phyloP scores from a whole-genome alignment of 1,140 invertebrate genomes.

The Lasaia peninsularis region DNA sequence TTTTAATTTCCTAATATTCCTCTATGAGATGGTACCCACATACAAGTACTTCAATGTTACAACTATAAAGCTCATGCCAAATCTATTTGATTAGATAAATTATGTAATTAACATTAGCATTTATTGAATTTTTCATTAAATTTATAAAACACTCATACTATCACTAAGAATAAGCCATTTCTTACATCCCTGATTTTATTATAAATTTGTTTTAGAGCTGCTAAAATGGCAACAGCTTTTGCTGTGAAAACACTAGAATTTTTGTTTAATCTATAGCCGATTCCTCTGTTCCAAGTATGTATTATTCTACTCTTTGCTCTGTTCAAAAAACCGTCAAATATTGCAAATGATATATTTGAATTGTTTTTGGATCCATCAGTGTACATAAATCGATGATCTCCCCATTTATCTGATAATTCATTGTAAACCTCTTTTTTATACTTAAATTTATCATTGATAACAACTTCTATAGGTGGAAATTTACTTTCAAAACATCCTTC shows the following conservation, averaged over 20 bases:
- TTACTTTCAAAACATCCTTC: background rate
- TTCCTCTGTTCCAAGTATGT: background rate
- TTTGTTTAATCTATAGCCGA: background rate
- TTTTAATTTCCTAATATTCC: background rate
- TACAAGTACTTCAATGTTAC: background rate
- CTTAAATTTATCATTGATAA: background rate
- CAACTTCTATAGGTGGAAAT: background rate
- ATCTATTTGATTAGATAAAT: background rate
- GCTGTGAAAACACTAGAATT: background rate
- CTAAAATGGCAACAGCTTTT: background rate
- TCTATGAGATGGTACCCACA: background rate
- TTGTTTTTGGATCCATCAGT: background rate
- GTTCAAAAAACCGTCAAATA: background rate
- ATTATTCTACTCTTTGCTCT: no score
- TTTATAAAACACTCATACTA: background rate
- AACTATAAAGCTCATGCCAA: background rate
- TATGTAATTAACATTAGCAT: background rate
- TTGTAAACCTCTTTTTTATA: background rate
- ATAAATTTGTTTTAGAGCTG: background rate
- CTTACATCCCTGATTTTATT: background rate
- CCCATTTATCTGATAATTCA: background rate
- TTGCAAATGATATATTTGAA: background rate
- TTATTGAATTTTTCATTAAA: background rate
- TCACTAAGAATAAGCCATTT: conserved; percentile 1
- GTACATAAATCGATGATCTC: background rate